phyloP scores from a whole-genome alignment of 2,797 vertebrate genomes.

The Brachymystax lenok region DNA sequence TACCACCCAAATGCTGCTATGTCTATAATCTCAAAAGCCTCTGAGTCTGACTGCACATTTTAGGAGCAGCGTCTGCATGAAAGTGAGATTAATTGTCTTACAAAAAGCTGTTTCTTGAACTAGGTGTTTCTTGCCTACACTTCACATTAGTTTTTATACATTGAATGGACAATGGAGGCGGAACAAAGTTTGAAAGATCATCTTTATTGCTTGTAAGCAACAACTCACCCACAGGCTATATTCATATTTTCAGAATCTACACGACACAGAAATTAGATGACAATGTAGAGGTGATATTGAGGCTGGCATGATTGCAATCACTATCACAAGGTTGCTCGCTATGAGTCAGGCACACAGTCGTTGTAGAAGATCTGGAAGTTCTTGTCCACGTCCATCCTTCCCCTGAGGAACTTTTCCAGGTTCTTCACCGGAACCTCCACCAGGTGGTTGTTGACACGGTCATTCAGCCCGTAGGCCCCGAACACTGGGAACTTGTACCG shows the following conservation, averaged over 20 bases:
- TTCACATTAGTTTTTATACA: neutral
- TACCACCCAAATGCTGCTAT: neutral
- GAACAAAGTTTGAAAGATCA: neutral
- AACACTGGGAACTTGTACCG: constrained; percentile 75
- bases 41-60: neutral
- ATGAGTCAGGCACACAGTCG: constrained; percentile 67
- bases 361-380: constrained; percentile 79
- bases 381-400: constrained; percentile 73
- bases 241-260: neutral
- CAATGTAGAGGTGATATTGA: constrained; percentile 4
- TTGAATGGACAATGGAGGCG: neutral
- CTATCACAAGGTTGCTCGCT: constrained; percentile 2
- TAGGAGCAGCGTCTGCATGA: neutral
- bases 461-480: constrained; percentile 70
- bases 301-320: neutral
- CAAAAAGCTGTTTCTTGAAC: neutral
- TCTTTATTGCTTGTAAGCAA: constrained; percentile 2
- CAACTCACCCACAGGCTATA: neutral
- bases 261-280: neutral
- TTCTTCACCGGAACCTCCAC: constrained; percentile 72
- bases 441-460: constrained; percentile 70
- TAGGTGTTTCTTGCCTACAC: neutral
- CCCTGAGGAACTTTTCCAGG: constrained; percentile 74
- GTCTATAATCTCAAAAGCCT: neutral
- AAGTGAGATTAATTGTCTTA: neutral